Evolutionary conservation across 53 echinoderm and acorn worm species (phyloP).

Genomic region (Temnopleurus reevesii): DNA sequence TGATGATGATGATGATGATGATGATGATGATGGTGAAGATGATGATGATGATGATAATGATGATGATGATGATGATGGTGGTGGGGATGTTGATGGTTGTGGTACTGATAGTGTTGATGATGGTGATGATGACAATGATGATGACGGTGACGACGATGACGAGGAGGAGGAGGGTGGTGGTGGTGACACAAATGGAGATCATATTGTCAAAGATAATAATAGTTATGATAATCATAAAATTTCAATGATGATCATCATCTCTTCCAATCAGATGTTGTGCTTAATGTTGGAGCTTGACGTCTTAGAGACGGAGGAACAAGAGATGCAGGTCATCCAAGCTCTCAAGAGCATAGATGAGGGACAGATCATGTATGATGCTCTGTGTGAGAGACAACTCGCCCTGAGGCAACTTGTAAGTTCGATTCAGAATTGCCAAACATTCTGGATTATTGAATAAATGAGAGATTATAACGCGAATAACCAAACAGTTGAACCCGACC

Average conservation of each 20-base stretch:
- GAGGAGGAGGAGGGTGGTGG: too few species aligned
- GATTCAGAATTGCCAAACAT: too few species aligned
- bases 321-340: slow-evolving; percentile 86
- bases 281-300: slow-evolving; percentile 93
- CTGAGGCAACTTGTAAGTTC: slow-evolving; percentile 82
- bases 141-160: too few species aligned
- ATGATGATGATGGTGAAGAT: not conserved
- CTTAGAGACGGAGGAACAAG: slow-evolving; percentile 70
- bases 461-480: too few species aligned
- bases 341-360: slow-evolving; percentile 91
- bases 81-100: not conserved
- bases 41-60: not conserved
- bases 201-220: too few species aligned
- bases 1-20: not conserved
- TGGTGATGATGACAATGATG: not conserved
- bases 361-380: slow-evolving; percentile 80
- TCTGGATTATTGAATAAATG: too few species aligned
- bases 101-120: not conserved
- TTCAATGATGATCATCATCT: too few species aligned
- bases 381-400: slow-evolving; percentile 87
- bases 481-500: too few species aligned
- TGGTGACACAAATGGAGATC: too few species aligned
- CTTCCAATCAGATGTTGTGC: slow-evolving; percentile 83
- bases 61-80: not conserved
- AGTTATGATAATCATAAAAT: too few species aligned